Conservation (phyloP, 2,888 invertebrate species). For the Tinea semifulvella region DNA sequence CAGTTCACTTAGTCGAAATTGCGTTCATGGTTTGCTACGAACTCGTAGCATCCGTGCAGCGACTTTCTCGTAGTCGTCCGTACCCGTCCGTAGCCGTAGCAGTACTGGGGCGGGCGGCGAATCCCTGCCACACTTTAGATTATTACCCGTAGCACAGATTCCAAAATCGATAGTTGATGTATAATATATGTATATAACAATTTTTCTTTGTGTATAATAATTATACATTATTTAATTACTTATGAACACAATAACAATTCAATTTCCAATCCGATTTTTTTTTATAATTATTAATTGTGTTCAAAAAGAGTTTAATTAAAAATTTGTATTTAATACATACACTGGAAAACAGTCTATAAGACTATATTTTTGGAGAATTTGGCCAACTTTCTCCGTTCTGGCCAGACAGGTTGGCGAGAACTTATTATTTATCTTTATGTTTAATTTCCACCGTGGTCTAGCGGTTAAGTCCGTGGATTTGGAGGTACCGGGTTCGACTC, state of each 20-base stretch:
- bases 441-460: no score
- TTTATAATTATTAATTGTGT: no score
- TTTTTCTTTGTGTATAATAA: background rate
- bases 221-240: constrained; percentile 24
- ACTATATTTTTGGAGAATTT: no score
- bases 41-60: constrained; percentile 10
- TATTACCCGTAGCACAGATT: constrained; percentile 55
- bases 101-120: constrained; percentile 25
- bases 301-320: no score
- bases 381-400: no score
- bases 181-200: background rate
- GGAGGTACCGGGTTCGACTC: no score
- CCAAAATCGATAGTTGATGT: constrained; percentile 46
- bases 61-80: constrained; percentile 28
- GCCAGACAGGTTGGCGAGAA: no score
- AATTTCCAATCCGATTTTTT: no score
- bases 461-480: no score
- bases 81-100: constrained; percentile 43
- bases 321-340: no score
- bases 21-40: constrained; percentile 1
- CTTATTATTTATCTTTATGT: no score
- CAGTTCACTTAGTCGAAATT: background rate
- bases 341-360: no score
- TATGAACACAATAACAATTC: constrained; percentile 14
- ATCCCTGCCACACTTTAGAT: constrained; percentile 32